These are phyloP conservation scores for Macrobrachium rosenbergii DNA, from an alignment of 1,140 invertebrate genomes.

Conservation along the genomic window DNA sequence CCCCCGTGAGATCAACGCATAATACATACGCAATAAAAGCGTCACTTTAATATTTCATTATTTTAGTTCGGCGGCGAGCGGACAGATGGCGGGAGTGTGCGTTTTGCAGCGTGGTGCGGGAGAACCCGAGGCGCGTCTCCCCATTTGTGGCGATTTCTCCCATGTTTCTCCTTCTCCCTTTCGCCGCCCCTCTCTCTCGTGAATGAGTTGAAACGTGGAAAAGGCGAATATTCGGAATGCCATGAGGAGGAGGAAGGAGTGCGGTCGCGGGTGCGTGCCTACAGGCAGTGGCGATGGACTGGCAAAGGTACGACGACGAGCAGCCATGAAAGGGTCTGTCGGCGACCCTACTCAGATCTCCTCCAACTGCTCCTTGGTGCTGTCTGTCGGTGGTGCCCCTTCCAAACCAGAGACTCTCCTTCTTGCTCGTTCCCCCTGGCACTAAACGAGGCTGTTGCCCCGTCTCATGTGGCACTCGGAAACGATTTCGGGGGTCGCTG, in stretches of 20 bases:
- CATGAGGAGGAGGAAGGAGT: slow-evolving; percentile 1
- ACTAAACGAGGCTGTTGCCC: slow-evolving; percentile 1
- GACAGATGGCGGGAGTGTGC: slow-evolving; percentile 24
- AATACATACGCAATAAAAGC: slow-evolving; percentile 15
- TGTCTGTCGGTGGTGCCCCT: background rate
- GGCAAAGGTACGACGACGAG: background rate
- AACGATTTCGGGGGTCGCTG: background rate
- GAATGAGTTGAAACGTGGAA: background rate
- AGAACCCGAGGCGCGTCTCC: background rate
- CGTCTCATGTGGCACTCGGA: slow-evolving; percentile 5
- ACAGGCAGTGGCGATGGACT: background rate
- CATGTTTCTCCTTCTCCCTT: background rate
- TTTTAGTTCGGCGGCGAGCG: background rate
- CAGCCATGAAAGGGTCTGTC: background rate
- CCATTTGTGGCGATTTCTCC: background rate
- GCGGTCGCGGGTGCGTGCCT: background rate
- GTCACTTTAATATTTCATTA: slow-evolving; percentile 15
- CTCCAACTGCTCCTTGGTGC: background rate
- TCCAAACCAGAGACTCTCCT: background rate
- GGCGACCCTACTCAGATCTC: no score
- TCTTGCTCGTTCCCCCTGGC: background rate
- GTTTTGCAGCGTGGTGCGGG: slow-evolving; percentile 7
- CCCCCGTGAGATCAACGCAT: background rate
- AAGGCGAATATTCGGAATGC: slow-evolving; percentile 12
- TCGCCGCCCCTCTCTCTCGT: background rate